Evolutionary conservation across 2,797 vertebrate genomes (phyloP), one percentile per base, ranked within the genome.

Genomic region (Chelon labrosus): DNA sequence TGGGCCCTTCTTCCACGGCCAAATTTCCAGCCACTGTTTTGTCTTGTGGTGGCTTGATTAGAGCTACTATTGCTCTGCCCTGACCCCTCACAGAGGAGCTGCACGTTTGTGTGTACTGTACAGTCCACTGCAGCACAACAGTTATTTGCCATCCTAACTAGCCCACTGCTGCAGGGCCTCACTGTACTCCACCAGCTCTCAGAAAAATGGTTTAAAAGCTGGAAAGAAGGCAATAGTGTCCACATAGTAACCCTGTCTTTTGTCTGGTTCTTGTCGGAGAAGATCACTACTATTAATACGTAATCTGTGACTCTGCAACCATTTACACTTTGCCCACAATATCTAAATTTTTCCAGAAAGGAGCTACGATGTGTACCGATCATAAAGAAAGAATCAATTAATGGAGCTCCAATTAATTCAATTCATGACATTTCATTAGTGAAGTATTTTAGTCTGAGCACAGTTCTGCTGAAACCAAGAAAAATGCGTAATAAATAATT

Each of bases 21-120:
- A 85, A 65, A 84, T 85, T 86, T 84, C 70, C 62, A 66, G 80
- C 70, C 77, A 75, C 65, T 51, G 79, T 77, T 82, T 80, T 82
- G 80, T 85, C 71, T 86, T 85, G 73, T 66, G 85, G 69, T 73
- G 67, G 79, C 86, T 86, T 88, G 79, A 87, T 88, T 84, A 86
- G 71, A 78, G 77, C 72, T 87, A 73, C 80, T 83, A 84, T 75
- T 76, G 77, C 79, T 83, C 59, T 70, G 49, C 59, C 42, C 70
- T 79, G 76, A 82, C 81, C 83, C 52, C 70, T 71, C 66, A 77
- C 75, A 66, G 58, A 76, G 71, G 73, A 83, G 71, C 35, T 65
- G 37, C 72, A 31, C 57, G 22, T 42, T 57, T 54, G 31, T 54
- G 58, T 44, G 50, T 56, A 35, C 51, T 69, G 7, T 50, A 74